Percentiles rank a stretch among this genome's conserved stretches.
Evolutionary conservation across 2,888 invertebrate genomes (phyloP).

Genomic region (Argynnis bischoffii): DNA sequence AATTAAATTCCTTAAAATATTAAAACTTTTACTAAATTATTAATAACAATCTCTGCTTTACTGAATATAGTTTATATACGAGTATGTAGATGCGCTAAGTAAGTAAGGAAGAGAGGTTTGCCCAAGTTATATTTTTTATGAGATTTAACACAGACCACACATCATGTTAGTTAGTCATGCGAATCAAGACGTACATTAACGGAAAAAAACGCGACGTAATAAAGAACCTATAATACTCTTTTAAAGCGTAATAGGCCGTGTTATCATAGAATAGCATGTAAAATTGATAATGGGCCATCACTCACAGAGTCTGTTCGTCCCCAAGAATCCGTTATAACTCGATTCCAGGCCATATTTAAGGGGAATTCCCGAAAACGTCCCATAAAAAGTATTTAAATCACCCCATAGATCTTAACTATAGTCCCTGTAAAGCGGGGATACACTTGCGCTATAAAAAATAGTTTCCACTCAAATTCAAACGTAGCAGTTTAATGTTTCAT

Average conservation of each 20-base stretch:
- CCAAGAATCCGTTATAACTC: constrained; percentile 22
- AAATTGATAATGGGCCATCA: constrained; percentile 39
- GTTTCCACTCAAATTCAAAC: too few relatives aligned
- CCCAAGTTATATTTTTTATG: too few relatives aligned
- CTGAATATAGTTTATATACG: too few relatives aligned
- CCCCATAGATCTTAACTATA: constrained; percentile 38
- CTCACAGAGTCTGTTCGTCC: constrained; percentile 31
- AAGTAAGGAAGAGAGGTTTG: too few relatives aligned
- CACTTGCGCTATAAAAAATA: not conserved
- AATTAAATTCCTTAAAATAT: too few relatives aligned
- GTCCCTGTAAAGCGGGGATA: constrained; percentile 21
- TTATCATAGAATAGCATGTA: constrained; percentile 30
- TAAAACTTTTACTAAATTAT: too few relatives aligned
- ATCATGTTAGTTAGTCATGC: too few relatives aligned
- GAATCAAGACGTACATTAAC: not conserved
- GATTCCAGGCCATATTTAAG: constrained; percentile 29
- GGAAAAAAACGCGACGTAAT: not conserved
- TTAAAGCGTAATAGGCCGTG: constrained; percentile 8
- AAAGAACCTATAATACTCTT: constrained; percentile 6
- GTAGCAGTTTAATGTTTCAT: not conserved
- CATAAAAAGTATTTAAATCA: constrained; percentile 42
- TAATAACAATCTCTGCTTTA: too few relatives aligned
- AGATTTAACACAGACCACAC: too few relatives aligned
- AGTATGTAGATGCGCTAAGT: too few relatives aligned
- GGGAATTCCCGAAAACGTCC: constrained; percentile 29